Percentiles rank a stretch among this genome's conserved stretches.
phyloP scores from a whole-genome alignment of 2,113 vertebrate species.

The Urocitellus parryii region DNA sequence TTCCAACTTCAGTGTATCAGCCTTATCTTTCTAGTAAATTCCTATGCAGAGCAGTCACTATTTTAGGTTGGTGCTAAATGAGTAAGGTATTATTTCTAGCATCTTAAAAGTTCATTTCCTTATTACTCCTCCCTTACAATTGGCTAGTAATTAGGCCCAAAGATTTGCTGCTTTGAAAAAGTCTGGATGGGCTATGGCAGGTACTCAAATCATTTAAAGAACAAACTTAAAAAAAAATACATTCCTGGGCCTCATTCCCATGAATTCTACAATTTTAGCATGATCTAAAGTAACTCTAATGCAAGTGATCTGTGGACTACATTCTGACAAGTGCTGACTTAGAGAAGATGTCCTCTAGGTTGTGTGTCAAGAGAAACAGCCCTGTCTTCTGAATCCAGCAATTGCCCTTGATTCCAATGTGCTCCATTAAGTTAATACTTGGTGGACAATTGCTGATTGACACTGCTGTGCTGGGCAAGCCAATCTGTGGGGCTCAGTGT shows the following conservation, averaged over 20 bases:
- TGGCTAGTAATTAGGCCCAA: not conserved
- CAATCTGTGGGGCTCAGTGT: not conserved
- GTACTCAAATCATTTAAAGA: not conserved
- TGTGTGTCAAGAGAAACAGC: not conserved
- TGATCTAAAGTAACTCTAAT: not conserved
- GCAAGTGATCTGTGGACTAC: not conserved
- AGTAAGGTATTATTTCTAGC: not conserved
- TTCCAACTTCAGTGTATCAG: not conserved
- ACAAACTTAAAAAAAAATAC: not conserved
- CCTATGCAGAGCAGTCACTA: not conserved
- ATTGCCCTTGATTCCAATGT: not conserved
- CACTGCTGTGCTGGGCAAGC: slow-evolving; percentile 37
- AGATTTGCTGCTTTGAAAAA: slow-evolving; percentile 15
- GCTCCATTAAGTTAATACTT: not conserved
- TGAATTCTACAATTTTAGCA: not conserved
- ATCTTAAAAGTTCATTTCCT: slow-evolving; percentile 2
- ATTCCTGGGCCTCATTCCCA: not conserved
- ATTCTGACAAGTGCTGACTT: not conserved
- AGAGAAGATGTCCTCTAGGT: not conserved
- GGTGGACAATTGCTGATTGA: not conserved
- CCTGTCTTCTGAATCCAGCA: not conserved
- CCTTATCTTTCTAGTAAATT: not conserved
- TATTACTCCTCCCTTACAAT: not conserved
- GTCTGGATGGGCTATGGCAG: not conserved
- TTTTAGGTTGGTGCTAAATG: not conserved